Base-by-base conservation (phyloP, 2,113 vertebrate genomes). In the Macquaria ambigua region DNA sequence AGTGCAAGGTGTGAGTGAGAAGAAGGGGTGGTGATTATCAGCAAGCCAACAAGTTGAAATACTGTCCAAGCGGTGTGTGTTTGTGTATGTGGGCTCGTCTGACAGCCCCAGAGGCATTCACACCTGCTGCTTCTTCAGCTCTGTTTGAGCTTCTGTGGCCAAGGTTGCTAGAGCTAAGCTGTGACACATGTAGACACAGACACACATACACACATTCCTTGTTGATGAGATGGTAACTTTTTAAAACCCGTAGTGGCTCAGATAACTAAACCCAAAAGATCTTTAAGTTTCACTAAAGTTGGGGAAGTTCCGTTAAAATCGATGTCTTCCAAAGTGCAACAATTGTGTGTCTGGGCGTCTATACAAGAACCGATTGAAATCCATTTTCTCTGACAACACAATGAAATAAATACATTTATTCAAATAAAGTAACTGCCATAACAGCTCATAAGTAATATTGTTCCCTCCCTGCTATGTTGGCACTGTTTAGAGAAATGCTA, bases 201-300 rank as follows among this genome's bases (percentile, higher is more conserved):
- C 77, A 74, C 89, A 69, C 82, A 77, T 75, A 88, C 77, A 74
- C 89, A 87, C 86, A 92, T 93, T 91, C 91, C 75, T 92, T 93
- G 94, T 91, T 93, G 90, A 94, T 94, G 85, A 94, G 81, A 80
- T 39, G 41, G 56, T 43, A 74, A 56, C 25, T 70, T 89, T 89
- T 92, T 88, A 58, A 67, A 77, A 92, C 81, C 82, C 82, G 31
- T 70, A 77, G 85, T 85, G 82, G 76, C 78, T 85, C 82, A 84
- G 59, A 86, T 52, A 64, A 70, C 66, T 85, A 71, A 86, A 91
- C 84, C 16, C 10, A 50, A 62, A 48, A 66, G 31, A 55, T 79
- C 11, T 62, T 16, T n/a, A 28, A 10, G 28, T 63, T 43, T 53
- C 16, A 21, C 20, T n/a, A 25, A 64, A 14, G 20, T 4, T 34